phyloP scores from a whole-genome alignment of 2,888 invertebrate species.

The Polyploca ridens region DNA sequence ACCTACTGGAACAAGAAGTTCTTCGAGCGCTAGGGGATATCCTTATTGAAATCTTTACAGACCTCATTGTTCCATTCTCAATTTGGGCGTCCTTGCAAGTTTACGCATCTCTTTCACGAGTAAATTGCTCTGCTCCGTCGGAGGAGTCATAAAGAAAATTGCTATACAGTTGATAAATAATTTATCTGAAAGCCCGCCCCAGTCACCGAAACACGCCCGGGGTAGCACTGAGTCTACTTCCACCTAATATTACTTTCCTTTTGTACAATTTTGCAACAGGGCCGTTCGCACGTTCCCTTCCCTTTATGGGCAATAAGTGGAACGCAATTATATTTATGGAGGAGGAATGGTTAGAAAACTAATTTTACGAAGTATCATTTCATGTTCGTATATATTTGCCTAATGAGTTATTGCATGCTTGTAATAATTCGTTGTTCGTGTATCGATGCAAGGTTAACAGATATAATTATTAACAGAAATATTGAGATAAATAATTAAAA shows the following conservation, averaged over 20 bases:
- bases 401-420: conserved; percentile 36
- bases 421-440: not conserved
- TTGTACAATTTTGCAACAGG: conserved; percentile 84
- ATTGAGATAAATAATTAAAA: not conserved
- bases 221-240: conserved; percentile 74
- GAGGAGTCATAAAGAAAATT: conserved; percentile 85
- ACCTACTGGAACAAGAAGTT: conserved; percentile 19
- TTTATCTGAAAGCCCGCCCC: conserved; percentile 83
- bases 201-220: conserved; percentile 80
- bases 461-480: not conserved
- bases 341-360: conserved; percentile 80
- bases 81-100: conserved; percentile 81
- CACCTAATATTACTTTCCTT: conserved; percentile 83
- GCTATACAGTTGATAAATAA: conserved; percentile 85
- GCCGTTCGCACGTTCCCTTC: conserved; percentile 82
- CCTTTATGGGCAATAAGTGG: conserved; percentile 85
- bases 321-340: conserved; percentile 84
- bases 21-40: conserved; percentile 40
- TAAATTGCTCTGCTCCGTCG: conserved; percentile 83
- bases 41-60: conserved; percentile 76
- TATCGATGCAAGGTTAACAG: no score
- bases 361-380: conserved; percentile 76
- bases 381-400: conserved; percentile 44
- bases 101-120: conserved; percentile 83
- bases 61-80: conserved; percentile 75